Evolutionary conservation across 64 coral and sea anemone species (phyloP), one percentile per base, ranked within the genome.

Genomic region (Pocillopora verrucosa): DNA sequence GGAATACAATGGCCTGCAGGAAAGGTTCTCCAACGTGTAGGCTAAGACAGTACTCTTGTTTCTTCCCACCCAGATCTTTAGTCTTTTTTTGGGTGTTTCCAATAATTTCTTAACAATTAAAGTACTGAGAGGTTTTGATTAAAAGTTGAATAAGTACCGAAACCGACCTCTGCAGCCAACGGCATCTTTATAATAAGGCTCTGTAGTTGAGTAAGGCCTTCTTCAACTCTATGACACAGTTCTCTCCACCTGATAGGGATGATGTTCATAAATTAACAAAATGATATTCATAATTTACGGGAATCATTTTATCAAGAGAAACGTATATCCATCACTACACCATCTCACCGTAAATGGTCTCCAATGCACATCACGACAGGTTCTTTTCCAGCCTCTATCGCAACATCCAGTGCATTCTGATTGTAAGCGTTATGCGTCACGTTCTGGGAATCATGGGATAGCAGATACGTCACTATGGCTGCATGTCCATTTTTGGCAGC

Each of bases 341-440:
- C 37, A 4, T 69, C 22, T 22, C 38, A 96, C 94, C 94, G 83
- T 76, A 25, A 78, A 51, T 96, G 94, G 5, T 89, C 88, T 9
- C 87, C 91, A 26, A 96, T 87, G 19, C 76, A 73, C 75, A 92
- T 35, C 17, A 92, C 91, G 13, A 93, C 94, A 12, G 68, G 74
- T 36, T 90, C 87, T 36, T 90, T 96, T n/a, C 90, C 90, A 10
- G 87, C 87, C 76, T 92, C 94, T 86, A 96, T 96, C 0, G 94
- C 94, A 15, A 96, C 94, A 81, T 96, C 94, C 30, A 96, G 69
- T 11, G 90, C 94, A 59, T 96, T 96, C 80, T 96, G 94, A 65
- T 96, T 96, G 38, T 96, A 96, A 5, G 82, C 94, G 22, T 96
- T 96, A 58, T 96, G 92, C 35, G 87, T 96, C 41, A 93, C 84